A percentile compares a stretch with the other conserved stretches of the same genome.
phyloP scores from a whole-genome alignment of 2,797 vertebrate species.

The Gymnopithys bicolor region DNA sequence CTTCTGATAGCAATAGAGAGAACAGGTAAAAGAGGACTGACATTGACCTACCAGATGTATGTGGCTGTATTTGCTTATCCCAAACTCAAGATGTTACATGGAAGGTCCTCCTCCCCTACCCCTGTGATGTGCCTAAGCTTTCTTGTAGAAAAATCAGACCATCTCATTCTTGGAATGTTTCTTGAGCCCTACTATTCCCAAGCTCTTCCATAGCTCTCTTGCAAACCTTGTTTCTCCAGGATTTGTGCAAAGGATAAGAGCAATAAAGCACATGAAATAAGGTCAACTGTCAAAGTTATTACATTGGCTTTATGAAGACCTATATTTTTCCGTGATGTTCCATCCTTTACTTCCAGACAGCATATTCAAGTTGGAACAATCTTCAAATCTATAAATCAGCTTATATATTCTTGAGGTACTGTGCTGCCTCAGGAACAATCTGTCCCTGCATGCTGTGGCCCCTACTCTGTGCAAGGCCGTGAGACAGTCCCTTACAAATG shows the following conservation, averaged over 20 bases:
- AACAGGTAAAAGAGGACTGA: neutral
- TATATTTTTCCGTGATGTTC: neutral
- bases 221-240: neutral
- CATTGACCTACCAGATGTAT: neutral
- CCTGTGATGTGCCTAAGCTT: neutral
- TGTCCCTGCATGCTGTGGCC: neutral
- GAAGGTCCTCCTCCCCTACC: neutral
- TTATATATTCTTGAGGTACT: neutral
- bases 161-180: neutral
- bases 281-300: neutral
- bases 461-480: neutral
- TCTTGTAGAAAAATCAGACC: neutral
- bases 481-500: neutral
- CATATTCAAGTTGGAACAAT: neutral
- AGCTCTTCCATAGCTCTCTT: neutral
- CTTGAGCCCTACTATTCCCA: neutral
- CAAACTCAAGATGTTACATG: accelerated
- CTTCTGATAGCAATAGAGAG: neutral
- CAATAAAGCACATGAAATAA: neutral
- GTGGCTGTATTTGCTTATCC: neutral
- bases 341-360: neutral
- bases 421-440: neutral
- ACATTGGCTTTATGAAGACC: neutral
- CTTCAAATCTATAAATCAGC: neutral
- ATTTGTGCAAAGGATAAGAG: neutral